A percentile compares a stretch with the other conserved stretches of the same genome.
phyloP scores from a whole-genome alignment of 1,140 invertebrate genomes.

The Sminthurinus signatus region DNA sequence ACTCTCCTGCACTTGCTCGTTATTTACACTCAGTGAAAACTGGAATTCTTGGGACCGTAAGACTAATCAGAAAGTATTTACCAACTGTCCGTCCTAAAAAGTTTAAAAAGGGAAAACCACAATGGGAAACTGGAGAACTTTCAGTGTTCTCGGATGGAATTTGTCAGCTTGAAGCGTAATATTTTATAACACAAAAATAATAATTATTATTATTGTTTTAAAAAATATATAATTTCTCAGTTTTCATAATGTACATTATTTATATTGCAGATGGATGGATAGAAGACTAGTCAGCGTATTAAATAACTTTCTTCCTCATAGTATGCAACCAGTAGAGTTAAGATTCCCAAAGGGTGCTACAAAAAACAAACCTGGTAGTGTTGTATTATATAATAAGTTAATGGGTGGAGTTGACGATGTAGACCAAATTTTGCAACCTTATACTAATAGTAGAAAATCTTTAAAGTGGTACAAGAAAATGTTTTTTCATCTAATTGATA shows the following conservation, averaged over 20 bases:
- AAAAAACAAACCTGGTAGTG: not conserved
- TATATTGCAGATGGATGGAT: slow-evolving; percentile 3
- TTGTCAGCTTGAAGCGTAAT: too few species aligned
- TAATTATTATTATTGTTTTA: too few species aligned
- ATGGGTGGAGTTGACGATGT: slow-evolving; percentile 11
- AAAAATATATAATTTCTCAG: too few species aligned
- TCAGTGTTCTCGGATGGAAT: too few species aligned
- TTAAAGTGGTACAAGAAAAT: slow-evolving; percentile 14
- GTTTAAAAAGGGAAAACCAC: slow-evolving; percentile 1
- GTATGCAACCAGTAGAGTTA: not conserved
- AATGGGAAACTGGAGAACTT: too few species aligned
- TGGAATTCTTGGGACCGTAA: slow-evolving; percentile 42
- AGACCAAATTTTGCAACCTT: not conserved
- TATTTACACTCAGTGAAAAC: slow-evolving; percentile 44
- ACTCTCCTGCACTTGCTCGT: slow-evolving; percentile 43
- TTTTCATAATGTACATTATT: not conserved
- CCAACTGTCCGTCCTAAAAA: not conserved
- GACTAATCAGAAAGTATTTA: slow-evolving; percentile 11
- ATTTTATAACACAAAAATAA: too few species aligned
- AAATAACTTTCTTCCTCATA: not conserved
- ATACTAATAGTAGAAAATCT: not conserved
- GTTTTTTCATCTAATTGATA: slow-evolving; percentile 2
- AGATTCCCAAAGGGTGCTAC: not conserved
- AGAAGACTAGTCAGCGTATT: not conserved
- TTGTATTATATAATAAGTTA: not conserved